Conservation (phyloP, 2,888 invertebrate species). For the Epirrhoe alternata region DNA sequence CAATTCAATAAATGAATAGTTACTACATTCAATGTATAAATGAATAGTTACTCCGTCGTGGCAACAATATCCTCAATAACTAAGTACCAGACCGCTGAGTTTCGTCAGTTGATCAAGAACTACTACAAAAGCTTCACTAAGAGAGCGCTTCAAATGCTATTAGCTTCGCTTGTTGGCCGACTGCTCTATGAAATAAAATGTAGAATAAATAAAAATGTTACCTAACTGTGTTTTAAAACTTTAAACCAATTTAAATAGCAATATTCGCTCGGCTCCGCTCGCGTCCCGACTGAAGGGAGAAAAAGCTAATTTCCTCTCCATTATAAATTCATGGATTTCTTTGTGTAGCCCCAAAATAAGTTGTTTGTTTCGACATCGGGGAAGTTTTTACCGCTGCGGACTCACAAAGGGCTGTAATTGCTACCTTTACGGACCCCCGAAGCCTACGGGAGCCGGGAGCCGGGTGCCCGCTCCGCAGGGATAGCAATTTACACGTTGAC, state of each 20-base stretch:
- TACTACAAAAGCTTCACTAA: too few relatives aligned
- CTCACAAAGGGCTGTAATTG: slow-evolving; percentile 65
- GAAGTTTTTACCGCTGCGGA: slow-evolving; percentile 55
- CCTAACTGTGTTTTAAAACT: slow-evolving; percentile 15
- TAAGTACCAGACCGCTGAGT: too few relatives aligned
- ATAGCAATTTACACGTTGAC: slow-evolving; percentile 20
- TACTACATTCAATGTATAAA: too few relatives aligned
- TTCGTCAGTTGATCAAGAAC: too few relatives aligned
- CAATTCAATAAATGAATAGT: too few relatives aligned
- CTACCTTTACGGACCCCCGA: slow-evolving; percentile 49
- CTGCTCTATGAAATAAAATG: background rate
- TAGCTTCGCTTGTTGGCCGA: background rate
- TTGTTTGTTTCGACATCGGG: slow-evolving; percentile 73
- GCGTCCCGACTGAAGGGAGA: slow-evolving; percentile 55
- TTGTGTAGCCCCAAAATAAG: slow-evolving; percentile 74
- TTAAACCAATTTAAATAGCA: slow-evolving; percentile 34
- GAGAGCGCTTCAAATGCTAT: background rate
- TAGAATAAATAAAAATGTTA: slow-evolving; percentile 10
- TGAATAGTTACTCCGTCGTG: too few relatives aligned
- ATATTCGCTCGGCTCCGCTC: slow-evolving; percentile 13
- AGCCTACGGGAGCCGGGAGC: slow-evolving; percentile 40
- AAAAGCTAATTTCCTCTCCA: slow-evolving; percentile 78
- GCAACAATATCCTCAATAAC: too few relatives aligned
- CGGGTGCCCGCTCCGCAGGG: slow-evolving; percentile 23
- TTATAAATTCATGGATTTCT: slow-evolving; percentile 81